Evolutionary conservation across 1,140 invertebrate genomes (phyloP).

Genomic region (Drosophila seguyi): DNA sequence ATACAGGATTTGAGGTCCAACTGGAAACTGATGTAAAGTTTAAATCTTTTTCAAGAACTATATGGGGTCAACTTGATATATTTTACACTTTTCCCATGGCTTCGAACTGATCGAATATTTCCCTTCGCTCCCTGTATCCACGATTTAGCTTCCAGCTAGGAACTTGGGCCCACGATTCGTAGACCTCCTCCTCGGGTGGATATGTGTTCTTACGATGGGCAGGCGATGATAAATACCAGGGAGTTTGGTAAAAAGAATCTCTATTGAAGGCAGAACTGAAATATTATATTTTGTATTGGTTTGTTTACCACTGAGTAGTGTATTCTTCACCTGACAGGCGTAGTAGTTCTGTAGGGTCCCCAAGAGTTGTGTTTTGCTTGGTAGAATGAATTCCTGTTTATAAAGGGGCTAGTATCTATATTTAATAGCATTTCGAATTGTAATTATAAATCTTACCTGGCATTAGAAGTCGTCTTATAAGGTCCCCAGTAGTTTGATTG

Average conservation of each 20-base stretch:
- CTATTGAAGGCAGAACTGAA: slow-evolving; percentile 10
- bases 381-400: neutral
- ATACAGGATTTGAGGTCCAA: slow-evolving; percentile 62
- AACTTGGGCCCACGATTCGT: slow-evolving; percentile 53
- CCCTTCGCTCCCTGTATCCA: slow-evolving; percentile 58
- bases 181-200: slow-evolving; percentile 27
- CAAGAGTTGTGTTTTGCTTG: neutral
- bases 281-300: neutral
- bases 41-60: neutral
- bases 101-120: slow-evolving; percentile 66
- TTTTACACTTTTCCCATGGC: slow-evolving; percentile 61
- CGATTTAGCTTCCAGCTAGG: slow-evolving; percentile 68
- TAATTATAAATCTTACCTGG: neutral
- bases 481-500: neutral
- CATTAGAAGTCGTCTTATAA: neutral
- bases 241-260: slow-evolving; percentile 49
- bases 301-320: too few species aligned
- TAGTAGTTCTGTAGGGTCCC: neutral
- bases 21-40: slow-evolving; percentile 34
- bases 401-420: neutral
- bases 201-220: neutral
- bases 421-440: neutral
- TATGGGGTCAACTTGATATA: neutral
- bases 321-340: neutral
- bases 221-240: slow-evolving; percentile 27